A percentile compares a stretch with the other conserved stretches of the same genome.
Conservation (phyloP, 2,113 vertebrate species). For the Ophthalmolycus amberensis region DNA sequence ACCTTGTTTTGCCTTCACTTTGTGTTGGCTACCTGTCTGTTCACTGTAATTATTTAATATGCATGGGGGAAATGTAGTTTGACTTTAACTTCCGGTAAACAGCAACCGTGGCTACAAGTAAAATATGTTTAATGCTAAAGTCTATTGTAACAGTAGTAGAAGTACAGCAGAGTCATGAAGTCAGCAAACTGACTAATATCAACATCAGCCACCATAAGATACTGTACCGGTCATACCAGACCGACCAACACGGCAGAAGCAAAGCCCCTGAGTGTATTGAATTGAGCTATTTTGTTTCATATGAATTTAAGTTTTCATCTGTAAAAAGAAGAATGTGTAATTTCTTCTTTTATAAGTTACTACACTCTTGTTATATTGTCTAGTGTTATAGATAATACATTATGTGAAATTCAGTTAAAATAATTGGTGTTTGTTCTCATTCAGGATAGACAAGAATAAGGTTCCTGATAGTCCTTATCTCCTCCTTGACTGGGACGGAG, state of each 20-base stretch:
- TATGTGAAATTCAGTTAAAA: not conserved
- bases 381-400: not conserved
- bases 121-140: not conserved
- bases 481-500: not conserved
- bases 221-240: not conserved
- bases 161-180: not conserved
- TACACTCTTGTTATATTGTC: not conserved
- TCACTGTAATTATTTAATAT: not conserved
- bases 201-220: not conserved
- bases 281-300: not conserved
- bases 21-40: not conserved
- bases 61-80: too few relatives aligned
- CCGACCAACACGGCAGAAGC: not conserved
- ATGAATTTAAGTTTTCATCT: not conserved
- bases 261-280: too few relatives aligned
- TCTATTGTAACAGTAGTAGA: not conserved
- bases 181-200: not conserved
- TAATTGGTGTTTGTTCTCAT: not conserved
- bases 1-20: not conserved
- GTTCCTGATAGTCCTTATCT: constrained; percentile 53
- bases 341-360: not conserved
- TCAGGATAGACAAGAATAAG: constrained; percentile 67
- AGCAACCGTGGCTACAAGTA: not conserved
- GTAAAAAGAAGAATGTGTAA: not conserved
- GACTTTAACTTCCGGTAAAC: not conserved